Percentiles rank a stretch among this genome's conserved stretches.
Evolutionary conservation across 2,113 vertebrate genomes (phyloP).

Genomic region (Anolis carolinensis): DNA sequence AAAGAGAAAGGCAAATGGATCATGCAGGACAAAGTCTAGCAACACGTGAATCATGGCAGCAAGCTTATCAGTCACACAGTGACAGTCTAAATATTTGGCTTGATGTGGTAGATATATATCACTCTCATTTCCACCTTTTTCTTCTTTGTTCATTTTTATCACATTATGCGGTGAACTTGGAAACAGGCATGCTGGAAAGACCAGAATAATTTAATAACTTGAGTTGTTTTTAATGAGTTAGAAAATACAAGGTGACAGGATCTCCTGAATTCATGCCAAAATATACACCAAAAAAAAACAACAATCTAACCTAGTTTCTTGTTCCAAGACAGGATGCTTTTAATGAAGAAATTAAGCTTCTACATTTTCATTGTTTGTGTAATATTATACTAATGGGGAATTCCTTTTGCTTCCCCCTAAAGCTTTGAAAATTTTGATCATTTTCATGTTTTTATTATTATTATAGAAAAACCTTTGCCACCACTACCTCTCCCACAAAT

Average conservation of each 20-base stretch:
- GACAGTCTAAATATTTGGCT: not conserved
- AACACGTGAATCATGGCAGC: not conserved
- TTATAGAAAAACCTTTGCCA: constrained; percentile 1
- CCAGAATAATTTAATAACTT: constrained; percentile 4
- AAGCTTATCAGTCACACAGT: not conserved
- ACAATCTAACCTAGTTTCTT: constrained; percentile 37
- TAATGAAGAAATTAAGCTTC: constrained; percentile 47
- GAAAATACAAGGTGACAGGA: constrained; percentile 26
- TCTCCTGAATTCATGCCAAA: constrained; percentile 22
- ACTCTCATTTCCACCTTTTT: not conserved
- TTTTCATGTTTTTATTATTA: constrained; percentile 38
- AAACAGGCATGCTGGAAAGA: not conserved
- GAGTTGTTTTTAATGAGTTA: constrained; percentile 12
- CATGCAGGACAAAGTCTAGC: not conserved
- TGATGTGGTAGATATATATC: not conserved
- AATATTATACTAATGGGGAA: constrained; percentile 17
- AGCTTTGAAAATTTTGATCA: constrained; percentile 18
- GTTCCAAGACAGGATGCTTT: constrained; percentile 48
- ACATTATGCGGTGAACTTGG: not conserved
- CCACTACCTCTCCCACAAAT: constrained; percentile 32
- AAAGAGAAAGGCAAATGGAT: not conserved
- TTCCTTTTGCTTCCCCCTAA: not conserved
- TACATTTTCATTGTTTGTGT: constrained; percentile 10
- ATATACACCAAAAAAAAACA: constrained; percentile 39
- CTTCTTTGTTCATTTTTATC: not conserved